Base-by-base conservation (phyloP, 2,797 vertebrate species). In the Pogonophryne albipinna region DNA sequence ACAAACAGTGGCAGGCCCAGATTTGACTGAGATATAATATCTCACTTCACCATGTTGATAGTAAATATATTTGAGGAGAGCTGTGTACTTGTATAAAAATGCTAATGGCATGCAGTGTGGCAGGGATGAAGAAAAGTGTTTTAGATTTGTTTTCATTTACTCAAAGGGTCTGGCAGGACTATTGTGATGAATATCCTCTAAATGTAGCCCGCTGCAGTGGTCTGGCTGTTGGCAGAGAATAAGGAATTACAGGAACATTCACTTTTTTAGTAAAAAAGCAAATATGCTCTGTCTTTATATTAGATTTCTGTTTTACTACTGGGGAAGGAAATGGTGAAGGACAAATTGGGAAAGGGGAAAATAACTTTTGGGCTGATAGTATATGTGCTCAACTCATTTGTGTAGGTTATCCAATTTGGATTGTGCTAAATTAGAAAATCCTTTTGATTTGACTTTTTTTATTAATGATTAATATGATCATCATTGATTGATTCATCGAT, bases 111-210 rank as follows among this genome's bases (percentile, higher is more conserved):
- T 55, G 56, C 82, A 65, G 59, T 50, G 57, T 60, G 66, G 23
- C 70, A n/a, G 34, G 76, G 53, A 67, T 23, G 57, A 49, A 78
- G 55, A 16, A 45, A 58, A 70, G 6, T 79, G 69, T 67, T 65
- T 74, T 71, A 69, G 64, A 55, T 45, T 62, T 52, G 65, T 80
- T 84, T 85, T 65, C 58, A 60, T 86, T 74, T 75, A 72, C 74
- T 76, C 51, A 51, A 4, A 45, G 45, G 83, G 58, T 79, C 67
- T 86, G 71, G 86, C 87, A 78, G 69, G 8, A 16, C 59, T 72
- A 78, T 89, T 91, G 86, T 90, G 80, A 85, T 73, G 55, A 82
- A 79, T 81, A 65, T 68, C 68, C 55, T 80, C 80, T 78, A 89
- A 81, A 83, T 44, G 44, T 53, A 79, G 66, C 45, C 49, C n/a